Conservation (phyloP, 2,888 invertebrate species). For the Tipula confusa region DNA sequence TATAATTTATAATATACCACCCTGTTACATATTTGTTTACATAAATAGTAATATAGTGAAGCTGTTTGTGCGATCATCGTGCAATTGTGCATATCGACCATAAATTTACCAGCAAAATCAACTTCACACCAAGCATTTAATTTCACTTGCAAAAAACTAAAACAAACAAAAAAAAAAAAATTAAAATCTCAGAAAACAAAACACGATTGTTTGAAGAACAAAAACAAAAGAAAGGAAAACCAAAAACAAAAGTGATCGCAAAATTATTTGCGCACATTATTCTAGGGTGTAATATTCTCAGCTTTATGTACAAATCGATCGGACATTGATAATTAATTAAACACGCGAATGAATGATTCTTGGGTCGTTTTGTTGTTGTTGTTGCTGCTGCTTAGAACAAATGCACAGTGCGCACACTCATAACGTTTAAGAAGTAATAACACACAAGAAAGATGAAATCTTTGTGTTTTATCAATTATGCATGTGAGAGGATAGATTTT, state of each 20-base stretch:
- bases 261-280: not conserved
- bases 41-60: no score
- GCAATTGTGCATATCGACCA: not conserved
- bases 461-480: constrained; percentile 25
- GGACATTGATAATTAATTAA: constrained; percentile 25
- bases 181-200: no score
- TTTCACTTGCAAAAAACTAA: no score
- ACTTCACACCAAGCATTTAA: not conserved
- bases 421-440: no score
- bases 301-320: constrained; percentile 1
- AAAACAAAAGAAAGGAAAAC: no score
- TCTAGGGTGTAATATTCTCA: constrained; percentile 8
- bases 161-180: no score
- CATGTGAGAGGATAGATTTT: not conserved
- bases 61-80: not conserved
- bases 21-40: no score
- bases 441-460: not conserved
- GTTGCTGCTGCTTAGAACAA: not conserved
- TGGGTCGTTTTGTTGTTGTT: not conserved
- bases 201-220: not conserved
- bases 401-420: no score
- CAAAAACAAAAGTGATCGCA: constrained; percentile 4
- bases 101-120: not conserved
- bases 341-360: not conserved
- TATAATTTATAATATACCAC: no score